Evolutionary conservation across 2,888 invertebrate species (phyloP), one percentile per base, ranked within the genome.

Genomic region (Byasa hedistus): DNA sequence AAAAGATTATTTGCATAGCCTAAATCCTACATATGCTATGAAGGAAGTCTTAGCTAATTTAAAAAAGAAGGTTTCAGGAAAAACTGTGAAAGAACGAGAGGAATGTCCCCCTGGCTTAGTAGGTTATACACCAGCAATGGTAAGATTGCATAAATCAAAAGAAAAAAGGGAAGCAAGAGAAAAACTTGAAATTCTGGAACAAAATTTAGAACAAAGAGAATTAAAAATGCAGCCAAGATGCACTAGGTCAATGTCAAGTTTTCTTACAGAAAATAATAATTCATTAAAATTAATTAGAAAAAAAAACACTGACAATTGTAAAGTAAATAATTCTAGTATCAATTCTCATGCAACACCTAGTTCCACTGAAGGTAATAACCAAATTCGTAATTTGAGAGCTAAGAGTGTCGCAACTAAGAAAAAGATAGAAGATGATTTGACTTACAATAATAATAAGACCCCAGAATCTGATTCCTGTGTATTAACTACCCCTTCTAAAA

Each of bases 11-110:
- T 80, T 94, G 61, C 80, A 85, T 61, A 80, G 81, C n/a, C 72
- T 92, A 65, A 94, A 93, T 75, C 95, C 95, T 0, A 96, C 96
- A 1, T 94, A 94, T 58, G 95, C 95, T 1, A 96, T 96, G 96
- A 87, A 94, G 69, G 94, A 94, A 71, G 93, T 96, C 0, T 85
- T 94, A 64, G 92, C 93, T 52, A 93, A 90, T 76, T 93, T 93
- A 74, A 93, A 93, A 72, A 94, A 94, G 66, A 93, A 92, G 77
- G 77, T 84, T 23, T 67, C 83, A 0, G 86, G 86, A 0, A 85
- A 84, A 78, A 61, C 65, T 7, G n/a, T 57, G 19, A 88, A 85
- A 71, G 87, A 85, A 39, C 48, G 69, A 0, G 86, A 86, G 65
- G 85, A 85, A 12, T 52, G 61, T 12, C 68, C 71, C 4, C 75